Evolutionary conservation across 1,140 invertebrate species (phyloP), one percentile per base, ranked within the genome.

Genomic region (Phymastichus coffea): DNA sequence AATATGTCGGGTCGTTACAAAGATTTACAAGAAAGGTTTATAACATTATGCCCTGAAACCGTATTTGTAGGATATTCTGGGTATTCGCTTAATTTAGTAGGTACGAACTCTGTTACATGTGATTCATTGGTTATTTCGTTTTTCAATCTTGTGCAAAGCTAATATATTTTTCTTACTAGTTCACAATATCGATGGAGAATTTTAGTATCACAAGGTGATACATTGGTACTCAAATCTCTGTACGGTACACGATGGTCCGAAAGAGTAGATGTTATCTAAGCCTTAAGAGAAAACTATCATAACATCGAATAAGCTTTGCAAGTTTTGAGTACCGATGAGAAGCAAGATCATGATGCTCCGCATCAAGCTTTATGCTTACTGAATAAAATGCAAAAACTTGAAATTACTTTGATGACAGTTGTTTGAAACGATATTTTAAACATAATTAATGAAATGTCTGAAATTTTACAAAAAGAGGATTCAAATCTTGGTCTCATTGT

Each of bases 291-390:
- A 49, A 47, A 25, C 9, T 66, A 30, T 17, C 12, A 17, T 10
- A 23, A 62, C 26, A 28, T 59, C 17, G 41, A 48, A 8, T 0
- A 51, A 37, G 57, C 54, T 12, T 47, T 66, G 37, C 22, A 49
- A n/a, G n/a, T n/a, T n/a, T n/a, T n/a, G n/a, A n/a, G n/a, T n/a
- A n/a, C 19, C 14, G 44, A 61, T 55, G 20, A 3, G 1, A 40
- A 46, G 20, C 6, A 61, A 33, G 53, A 60, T 46, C 41, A 48
- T 23, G n/a, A 33, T 12, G 55, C 54, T 46, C 44, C 26, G 37
- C 25, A 22, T 20, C 41, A 65, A 56, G 63, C 49, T 37, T 46
- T 55, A 56, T 30, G 35, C 19, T 28, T 55, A 9, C 20, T 19
- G 9, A 26, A 41, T 7, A 40, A 43, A 30, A 12, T 46, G 23